phyloP scores from a whole-genome alignment of 2,113 vertebrate species.

The Rhynchopsitta pachyrhyncha region DNA sequence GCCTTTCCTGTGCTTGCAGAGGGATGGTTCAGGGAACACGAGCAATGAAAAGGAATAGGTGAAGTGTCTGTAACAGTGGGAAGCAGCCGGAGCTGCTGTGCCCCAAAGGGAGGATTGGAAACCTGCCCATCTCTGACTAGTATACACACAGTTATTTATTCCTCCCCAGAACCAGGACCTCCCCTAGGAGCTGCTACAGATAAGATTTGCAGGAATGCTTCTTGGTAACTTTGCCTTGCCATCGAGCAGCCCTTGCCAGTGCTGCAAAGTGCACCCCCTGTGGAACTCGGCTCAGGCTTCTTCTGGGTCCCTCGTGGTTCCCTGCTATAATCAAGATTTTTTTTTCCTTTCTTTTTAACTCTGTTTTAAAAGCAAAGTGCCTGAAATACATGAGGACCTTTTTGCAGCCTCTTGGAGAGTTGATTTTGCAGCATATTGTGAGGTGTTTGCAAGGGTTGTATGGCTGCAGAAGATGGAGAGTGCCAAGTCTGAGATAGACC shows the following conservation, averaged over 20 bases:
- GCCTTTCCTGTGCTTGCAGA: rapidly evolving
- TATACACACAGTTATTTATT: background rate
- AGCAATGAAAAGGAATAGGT: background rate
- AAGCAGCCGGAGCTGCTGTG: constrained; percentile 19
- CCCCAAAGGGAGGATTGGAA: background rate
- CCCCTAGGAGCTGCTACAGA: background rate
- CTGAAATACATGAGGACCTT: rapidly evolving
- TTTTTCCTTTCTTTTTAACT: rapidly evolving
- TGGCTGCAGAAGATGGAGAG: background rate
- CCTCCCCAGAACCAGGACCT: background rate
- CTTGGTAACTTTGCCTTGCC: background rate
- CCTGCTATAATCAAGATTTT: background rate
- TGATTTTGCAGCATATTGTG: background rate
- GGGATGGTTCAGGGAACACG: background rate
- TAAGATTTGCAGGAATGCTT: background rate
- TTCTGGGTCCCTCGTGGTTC: rapidly evolving
- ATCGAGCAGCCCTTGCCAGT: background rate
- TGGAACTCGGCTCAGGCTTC: background rate
- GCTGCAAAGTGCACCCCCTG: background rate
- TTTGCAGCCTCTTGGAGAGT: background rate
- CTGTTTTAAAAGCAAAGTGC: background rate
- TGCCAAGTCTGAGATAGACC: background rate
- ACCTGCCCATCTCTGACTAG: constrained; percentile 43
- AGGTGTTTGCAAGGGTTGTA: background rate
- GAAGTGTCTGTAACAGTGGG: background rate